Base-by-base conservation (phyloP, 2,888 invertebrate species). In the Macrophya alboannulata region DNA sequence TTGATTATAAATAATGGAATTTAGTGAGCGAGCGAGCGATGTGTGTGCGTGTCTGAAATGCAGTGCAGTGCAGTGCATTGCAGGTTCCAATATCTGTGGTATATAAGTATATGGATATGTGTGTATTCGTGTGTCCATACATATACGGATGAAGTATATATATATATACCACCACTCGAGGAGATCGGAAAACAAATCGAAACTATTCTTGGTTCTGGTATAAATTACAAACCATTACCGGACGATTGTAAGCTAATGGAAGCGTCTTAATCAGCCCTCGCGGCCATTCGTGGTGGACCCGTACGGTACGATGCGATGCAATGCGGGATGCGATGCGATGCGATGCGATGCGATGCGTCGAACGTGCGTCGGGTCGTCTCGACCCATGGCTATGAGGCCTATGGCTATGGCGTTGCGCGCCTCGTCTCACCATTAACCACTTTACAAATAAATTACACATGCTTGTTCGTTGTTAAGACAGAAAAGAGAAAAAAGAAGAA, bases 201-300 rank as follows among this genome's bases (percentile, higher is more conserved):
- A 48, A 83, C 83, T 83, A 83, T 83, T 31, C 83, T 71, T 12
- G 62, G 59, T 51, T 83, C 81, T 68, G 48, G 85, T 85, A 85
- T 85, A 85, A 85, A 85, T 85, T 85, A 85, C 72, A 31, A 71
- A 71, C 81, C 85, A 85, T 85, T 85, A 85, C 59, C 21, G 81
- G 17, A 71, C 71, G 85, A 85, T 85, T 85, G 81, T 79, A 71
- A 85, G 71, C 81, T 81, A 85, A 85, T 81, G 85, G 71, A 85
- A 68, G 81, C 81, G 68, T 85, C 85, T 85, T 85, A 85, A 85
- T 85, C 79, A 85, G 81, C 51, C 62, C 71, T 77, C 45, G 74
- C 51, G 74, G 21, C 84, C 55, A 84, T 84, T 45, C 59, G 25
- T 51, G 62, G 55, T 8, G 68, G 15, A 17, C 6, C n/a, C n/a